Evolutionary conservation across 2,113 vertebrate species (phyloP), one percentile per base, ranked within the genome.

Genomic region (Salvelinus namaycush): DNA sequence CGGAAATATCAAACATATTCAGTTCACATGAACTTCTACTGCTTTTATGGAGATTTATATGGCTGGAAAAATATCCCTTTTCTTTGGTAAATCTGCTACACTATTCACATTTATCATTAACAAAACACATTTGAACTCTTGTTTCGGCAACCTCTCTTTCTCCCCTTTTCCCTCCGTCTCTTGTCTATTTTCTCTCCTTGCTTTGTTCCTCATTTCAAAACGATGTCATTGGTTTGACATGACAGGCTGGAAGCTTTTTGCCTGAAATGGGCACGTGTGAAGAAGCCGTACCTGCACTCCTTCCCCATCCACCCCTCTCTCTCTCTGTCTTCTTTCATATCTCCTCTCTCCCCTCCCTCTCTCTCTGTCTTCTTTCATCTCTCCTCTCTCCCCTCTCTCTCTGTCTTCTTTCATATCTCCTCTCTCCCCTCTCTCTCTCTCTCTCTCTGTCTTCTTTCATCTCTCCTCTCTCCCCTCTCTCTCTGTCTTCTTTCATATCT

Each of bases 251-350:
- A 86, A 82, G 83, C 51, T 54, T 22, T 49, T 73, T 34, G 51
- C 84, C 78, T 80, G 88, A 88, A 85, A 79, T 78, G 69, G 85
- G 81, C 78, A 81, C 84, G 80, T 65, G 26, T 49, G 49, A 73
- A 79, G 49, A 73, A 81, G 78, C 77, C 13, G 73, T 5, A 68
- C 79, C 82, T 2, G 74, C 77, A 72, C 84, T 79, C 62, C 59
- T 82, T 87, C 86, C 84, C 84, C 87, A 78, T 85, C 79, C 71
- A 49, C 84, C 87, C 88, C 89, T 85, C 88, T 89, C 86, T 86
- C 79, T 66, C 78, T 77, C 71, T 84, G 26, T 39, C 80, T 54
- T 65, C 48, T 49, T 49, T 49, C 48, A 49, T 49, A 11, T 49
- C 48, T 49, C 48, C 26, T 27, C 26, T 27, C 89, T 86, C 88